A percentile compares a stretch with the other conserved stretches of the same genome.
Conservation (phyloP, 1,140 invertebrate species). For the Harpegnathos saltator region DNA sequence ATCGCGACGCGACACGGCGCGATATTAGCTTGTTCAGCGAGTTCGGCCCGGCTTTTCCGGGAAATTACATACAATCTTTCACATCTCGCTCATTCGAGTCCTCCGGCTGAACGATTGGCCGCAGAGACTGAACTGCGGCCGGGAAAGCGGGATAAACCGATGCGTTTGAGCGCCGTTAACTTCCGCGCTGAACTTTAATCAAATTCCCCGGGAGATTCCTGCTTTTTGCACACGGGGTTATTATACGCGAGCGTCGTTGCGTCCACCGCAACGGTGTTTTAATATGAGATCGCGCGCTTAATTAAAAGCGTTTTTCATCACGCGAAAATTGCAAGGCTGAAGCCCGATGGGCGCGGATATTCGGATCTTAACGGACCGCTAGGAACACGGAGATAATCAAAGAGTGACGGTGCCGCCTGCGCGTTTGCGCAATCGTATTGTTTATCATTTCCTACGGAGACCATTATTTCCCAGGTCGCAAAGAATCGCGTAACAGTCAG, state of each 20-base stretch:
- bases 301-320: constrained; percentile 19
- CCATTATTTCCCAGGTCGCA: too few relatives aligned
- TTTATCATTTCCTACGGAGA: too few relatives aligned
- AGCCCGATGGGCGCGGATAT: neutral
- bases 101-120: neutral
- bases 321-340: neutral
- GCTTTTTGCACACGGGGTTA: neutral
- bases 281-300: neutral
- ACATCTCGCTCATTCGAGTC: neutral
- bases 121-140: neutral
- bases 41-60: neutral
- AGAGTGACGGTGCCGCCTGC: too few relatives aligned
- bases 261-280: neutral
- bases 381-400: too few relatives aligned
- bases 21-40: constrained; percentile 33
- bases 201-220: neutral
- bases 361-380: neutral
- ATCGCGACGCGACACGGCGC: neutral
- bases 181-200: constrained; percentile 2
- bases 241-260: neutral
- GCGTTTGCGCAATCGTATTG: too few relatives aligned
- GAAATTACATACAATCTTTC: constrained; percentile 32
- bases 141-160: neutral
- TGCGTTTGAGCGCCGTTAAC: neutral
- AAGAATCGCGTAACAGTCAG: too few relatives aligned